Evolutionary conservation across 1,140 invertebrate genomes (phyloP).

Genomic region (Melanaphis sacchari): DNA sequence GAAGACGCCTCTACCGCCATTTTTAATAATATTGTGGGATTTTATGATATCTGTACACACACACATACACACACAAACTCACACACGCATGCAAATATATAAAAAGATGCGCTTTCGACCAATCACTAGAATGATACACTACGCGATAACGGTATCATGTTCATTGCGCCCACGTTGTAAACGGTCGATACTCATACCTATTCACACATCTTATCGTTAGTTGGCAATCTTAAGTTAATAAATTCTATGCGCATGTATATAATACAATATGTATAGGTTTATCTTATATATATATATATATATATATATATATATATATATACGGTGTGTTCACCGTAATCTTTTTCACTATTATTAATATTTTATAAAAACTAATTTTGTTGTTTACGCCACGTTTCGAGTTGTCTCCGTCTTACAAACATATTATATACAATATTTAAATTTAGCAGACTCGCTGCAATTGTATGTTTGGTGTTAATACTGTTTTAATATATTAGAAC

Average conservation of each 20-base stretch:
- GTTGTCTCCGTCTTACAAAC: background rate
- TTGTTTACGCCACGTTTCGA: background rate
- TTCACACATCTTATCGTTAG: background rate
- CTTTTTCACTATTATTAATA: background rate
- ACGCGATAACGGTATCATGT: background rate
- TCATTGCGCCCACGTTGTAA: background rate
- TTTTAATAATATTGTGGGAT: slow-evolving; percentile 15
- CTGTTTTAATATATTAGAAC: background rate
- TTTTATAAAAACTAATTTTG: background rate
- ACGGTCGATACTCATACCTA: background rate
- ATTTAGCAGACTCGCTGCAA: background rate
- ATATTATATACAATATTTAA: too few relatives aligned
- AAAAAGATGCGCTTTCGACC: background rate
- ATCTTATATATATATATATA: background rate
- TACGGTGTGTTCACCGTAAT: background rate
- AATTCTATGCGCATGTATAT: background rate
- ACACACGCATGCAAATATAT: background rate
- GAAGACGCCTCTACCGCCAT: background rate
- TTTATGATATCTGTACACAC: background rate
- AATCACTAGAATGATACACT: background rate
- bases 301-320: background rate
- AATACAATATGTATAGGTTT: background rate
- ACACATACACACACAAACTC: background rate
- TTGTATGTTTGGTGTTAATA: background rate
- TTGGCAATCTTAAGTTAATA: slow-evolving; percentile 5